Conservation (phyloP, 2,797 vertebrate species). For the Xerus rutilus region DNA sequence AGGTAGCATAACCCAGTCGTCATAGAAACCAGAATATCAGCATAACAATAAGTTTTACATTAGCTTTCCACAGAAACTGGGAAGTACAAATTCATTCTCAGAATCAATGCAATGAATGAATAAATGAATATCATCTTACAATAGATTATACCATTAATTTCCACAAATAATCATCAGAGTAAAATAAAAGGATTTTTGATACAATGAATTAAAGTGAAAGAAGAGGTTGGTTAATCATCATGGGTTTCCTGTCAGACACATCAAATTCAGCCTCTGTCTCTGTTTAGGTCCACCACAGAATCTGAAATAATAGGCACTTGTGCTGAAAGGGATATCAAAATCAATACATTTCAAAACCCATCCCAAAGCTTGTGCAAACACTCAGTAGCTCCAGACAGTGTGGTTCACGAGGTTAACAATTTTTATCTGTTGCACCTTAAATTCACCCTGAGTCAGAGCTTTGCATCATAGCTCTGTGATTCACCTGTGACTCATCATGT, state of each 20-base stretch:
- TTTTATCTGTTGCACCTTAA: constrained; percentile 41
- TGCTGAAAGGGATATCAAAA: constrained; percentile 17
- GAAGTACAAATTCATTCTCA: constrained; percentile 51
- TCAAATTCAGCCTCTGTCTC: background rate
- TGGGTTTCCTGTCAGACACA: background rate
- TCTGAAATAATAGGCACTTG: constrained; percentile 24
- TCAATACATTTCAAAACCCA: background rate
- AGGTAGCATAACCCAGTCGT: constrained; percentile 40
- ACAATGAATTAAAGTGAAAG: background rate
- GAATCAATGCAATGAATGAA: constrained; percentile 29
- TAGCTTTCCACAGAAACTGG: constrained; percentile 10
- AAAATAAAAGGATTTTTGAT: constrained; percentile 31
- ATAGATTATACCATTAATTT: background rate
- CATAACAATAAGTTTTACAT: constrained; percentile 29
- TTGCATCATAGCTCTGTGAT: constrained; percentile 39
- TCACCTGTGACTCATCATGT: background rate
- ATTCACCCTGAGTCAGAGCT: constrained; percentile 9
- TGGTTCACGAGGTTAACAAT: background rate
- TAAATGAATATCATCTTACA: constrained; percentile 10
- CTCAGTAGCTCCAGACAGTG: background rate
- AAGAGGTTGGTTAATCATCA: background rate
- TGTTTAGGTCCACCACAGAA: background rate
- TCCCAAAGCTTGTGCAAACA: background rate
- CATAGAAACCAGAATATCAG: constrained; percentile 68
- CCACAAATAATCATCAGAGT: background rate